phyloP scores from a whole-genome alignment of 1,140 invertebrate genomes.

The Megalopta genalis region DNA sequence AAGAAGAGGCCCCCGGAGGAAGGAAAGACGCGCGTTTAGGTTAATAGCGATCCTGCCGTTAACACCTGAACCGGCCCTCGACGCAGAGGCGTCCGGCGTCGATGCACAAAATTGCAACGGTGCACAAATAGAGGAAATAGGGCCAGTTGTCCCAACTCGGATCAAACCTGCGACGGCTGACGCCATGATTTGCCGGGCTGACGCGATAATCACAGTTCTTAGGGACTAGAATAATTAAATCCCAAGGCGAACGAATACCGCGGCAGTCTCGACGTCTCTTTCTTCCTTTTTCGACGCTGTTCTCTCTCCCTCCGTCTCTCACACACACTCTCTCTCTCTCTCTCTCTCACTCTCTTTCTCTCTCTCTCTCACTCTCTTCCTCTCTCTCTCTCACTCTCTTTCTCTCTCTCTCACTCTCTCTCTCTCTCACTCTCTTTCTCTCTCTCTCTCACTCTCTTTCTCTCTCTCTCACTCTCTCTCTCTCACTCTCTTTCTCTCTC shows the following conservation, averaged over 20 bases:
- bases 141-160: constrained; percentile 42
- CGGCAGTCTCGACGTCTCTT: constrained; percentile 10
- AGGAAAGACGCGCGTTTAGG: constrained; percentile 45
- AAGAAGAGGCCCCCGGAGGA: constrained; percentile 16
- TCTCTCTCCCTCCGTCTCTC: neutral
- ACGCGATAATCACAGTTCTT: constrained; percentile 70
- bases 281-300: neutral
- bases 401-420: no score
- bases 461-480: no score
- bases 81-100: constrained; percentile 1
- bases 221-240: constrained; percentile 73
- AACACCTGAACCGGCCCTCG: constrained; percentile 69
- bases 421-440: no score
- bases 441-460: neutral
- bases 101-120: constrained; percentile 31
- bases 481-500: no score
- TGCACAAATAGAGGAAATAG: constrained; percentile 25
- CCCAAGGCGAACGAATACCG: constrained; percentile 45
- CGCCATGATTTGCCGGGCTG: constrained; percentile 67
- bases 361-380: no score
- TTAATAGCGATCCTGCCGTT: constrained; percentile 73
- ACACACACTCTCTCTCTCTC: no score
- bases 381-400: neutral
- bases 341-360: no score
- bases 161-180: constrained; percentile 67